Conservation (phyloP, 2,888 invertebrate genomes). For the Limnephilus rhombicus region DNA sequence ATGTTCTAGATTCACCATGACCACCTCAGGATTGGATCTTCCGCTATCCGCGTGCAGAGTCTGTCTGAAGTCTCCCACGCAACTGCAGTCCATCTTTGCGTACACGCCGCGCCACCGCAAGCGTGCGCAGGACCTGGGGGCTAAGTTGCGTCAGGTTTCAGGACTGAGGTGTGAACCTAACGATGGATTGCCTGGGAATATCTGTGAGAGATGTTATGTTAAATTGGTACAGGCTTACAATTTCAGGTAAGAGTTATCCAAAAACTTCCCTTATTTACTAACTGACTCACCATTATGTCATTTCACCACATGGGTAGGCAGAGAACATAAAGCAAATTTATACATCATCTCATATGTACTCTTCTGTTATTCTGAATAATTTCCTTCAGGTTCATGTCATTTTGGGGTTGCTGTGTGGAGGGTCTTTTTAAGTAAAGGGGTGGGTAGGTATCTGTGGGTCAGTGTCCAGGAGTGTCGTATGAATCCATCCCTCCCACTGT, state of each 20-base stretch:
- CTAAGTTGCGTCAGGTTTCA: neutral
- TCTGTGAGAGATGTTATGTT: neutral
- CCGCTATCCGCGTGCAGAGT: neutral
- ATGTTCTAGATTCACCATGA: neutral
- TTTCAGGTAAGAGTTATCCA: neutral
- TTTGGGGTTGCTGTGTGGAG: no score
- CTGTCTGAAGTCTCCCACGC: neutral
- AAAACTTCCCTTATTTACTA: neutral
- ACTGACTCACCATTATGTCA: no score
- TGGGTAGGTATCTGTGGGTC: no score
- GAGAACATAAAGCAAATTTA: no score
- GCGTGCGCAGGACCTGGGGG: neutral
- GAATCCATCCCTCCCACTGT: no score
- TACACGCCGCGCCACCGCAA: neutral
- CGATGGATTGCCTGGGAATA: neutral
- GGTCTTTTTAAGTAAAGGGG: no score
- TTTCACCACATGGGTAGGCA: no score
- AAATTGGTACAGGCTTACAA: neutral
- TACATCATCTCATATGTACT: no score
- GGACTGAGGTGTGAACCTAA: neutral
- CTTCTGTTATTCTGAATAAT: no score
- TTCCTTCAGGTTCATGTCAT: no score
- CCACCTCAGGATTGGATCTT: neutral
- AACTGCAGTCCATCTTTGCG: slow-evolving; percentile 8
- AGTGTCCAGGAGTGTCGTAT: no score